Evolutionary conservation across 2,113 vertebrate species (phyloP), one percentile per base, ranked within the genome.

Genomic region (Azemiops feae): DNA sequence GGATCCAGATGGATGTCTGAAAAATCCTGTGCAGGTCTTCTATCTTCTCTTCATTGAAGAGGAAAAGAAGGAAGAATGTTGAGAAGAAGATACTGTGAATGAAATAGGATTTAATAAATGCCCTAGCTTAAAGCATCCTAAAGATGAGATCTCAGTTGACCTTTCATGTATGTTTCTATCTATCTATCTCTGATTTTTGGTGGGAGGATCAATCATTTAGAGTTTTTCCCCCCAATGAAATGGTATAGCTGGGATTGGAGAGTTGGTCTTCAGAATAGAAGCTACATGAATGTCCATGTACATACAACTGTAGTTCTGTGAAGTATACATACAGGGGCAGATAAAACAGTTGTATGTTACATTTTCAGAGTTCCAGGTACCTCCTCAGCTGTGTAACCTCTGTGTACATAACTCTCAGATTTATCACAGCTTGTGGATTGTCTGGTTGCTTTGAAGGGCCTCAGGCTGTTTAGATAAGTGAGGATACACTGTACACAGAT

Each of bases 391-490:
- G 30, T 58, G 30, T 11, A 81, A 57, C 25, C 5, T 89, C 91
- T 92, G 52, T 50, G 69, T 58, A 85, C n/a, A 86, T n/a, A 25
- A n/a, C 74, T 89, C 53, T 50, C 20, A 10, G 39, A 52, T 90
- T 58, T 89, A 93, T 89, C 53, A 55, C 57, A 85, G 74, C 52
- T 50, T 85, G 55, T 20, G 16, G 64, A 58, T 43, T 90, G 69
- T 52, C 92, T 89, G 53, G 74, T 60, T 86, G 88, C 88, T 93
- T 85, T 86, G 88, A 43, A 86, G 64, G 89, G 88, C 74, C 64
- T 22, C 43, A 52, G 22, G 92, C 88, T 90, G 81, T 93, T 93
- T 93, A 90, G 89, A 90, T 86, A 90, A 90, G 74, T 39, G 3
- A 39, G 43, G 89, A 86, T 87, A 57, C 86, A 86, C 74, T 90